A percentile compares a stretch with the other conserved stretches of the same genome.
Conservation (phyloP, 2,113 vertebrate species). For the Crotalus horridus region DNA sequence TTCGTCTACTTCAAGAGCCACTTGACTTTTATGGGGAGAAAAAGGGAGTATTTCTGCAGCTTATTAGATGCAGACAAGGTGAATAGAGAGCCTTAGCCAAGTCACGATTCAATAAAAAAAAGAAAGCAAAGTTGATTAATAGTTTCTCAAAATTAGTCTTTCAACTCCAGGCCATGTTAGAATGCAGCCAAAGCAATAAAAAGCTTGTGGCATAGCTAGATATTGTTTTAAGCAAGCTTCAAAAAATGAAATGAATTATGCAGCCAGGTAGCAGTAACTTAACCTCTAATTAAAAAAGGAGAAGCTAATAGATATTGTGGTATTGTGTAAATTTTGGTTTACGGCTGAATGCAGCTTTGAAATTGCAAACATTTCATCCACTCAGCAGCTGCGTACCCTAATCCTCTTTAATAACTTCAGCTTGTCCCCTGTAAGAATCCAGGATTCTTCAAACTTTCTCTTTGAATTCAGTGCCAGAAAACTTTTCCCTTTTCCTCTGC, state of each 20-base stretch:
- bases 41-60: not conserved
- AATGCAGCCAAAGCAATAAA: slow-evolving; percentile 27
- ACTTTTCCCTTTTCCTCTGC: slow-evolving; percentile 13
- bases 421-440: slow-evolving; percentile 61
- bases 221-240: slow-evolving; percentile 6
- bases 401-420: slow-evolving; percentile 65
- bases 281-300: slow-evolving; percentile 11
- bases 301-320: slow-evolving; percentile 35
- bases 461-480: slow-evolving; percentile 42
- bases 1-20: not conserved
- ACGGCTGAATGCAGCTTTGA: slow-evolving; percentile 57
- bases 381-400: slow-evolving; percentile 71
- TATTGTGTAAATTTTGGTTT: slow-evolving; percentile 44
- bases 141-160: slow-evolving; percentile 18
- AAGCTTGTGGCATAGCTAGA: not conserved
- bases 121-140: slow-evolving; percentile 17
- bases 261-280: slow-evolving; percentile 25
- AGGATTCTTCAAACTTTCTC: slow-evolving; percentile 50
- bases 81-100: slow-evolving; percentile 29
- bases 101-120: not conserved
- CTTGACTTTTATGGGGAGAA: not conserved
- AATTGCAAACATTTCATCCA: slow-evolving; percentile 71
- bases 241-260: not conserved
- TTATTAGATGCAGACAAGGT: slow-evolving; percentile 22
- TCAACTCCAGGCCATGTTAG: slow-evolving; percentile 12